Conservation (phyloP, 2,797 vertebrate species). For the Artibeus lituratus region DNA sequence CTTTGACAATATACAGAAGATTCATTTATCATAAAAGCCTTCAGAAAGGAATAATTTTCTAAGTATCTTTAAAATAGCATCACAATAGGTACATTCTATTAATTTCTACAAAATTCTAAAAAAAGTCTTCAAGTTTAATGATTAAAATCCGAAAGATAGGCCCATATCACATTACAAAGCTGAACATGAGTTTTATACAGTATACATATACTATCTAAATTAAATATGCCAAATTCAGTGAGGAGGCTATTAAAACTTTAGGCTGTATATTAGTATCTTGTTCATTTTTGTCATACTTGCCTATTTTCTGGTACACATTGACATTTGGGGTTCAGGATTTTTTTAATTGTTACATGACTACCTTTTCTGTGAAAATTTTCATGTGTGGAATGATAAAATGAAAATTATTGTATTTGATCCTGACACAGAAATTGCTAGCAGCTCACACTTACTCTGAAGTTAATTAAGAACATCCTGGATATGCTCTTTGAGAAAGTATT, state of each 20-base stretch:
- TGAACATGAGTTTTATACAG: neutral
- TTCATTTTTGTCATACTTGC: neutral
- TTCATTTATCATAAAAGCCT: conserved; percentile 27
- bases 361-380: neutral
- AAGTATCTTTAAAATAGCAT: neutral
- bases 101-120: neutral
- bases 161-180: neutral
- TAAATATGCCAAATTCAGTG: neutral
- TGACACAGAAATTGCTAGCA: conserved; percentile 35
- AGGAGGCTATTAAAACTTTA: conserved; percentile 3
- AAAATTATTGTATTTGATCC: neutral
- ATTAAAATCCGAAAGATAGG: neutral
- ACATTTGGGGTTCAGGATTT: neutral
- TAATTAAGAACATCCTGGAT: conserved; percentile 27
- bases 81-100: neutral
- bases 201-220: neutral
- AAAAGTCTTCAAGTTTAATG: neutral
- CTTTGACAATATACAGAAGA: neutral
- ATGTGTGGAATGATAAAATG: neutral
- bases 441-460: conserved; percentile 26
- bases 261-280: neutral
- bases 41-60: neutral
- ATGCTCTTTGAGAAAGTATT: neutral
- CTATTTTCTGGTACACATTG: neutral
- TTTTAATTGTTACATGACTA: neutral